Evolutionary conservation across 2,113 vertebrate genomes (phyloP).

Genomic region (Proterorhinus semilunaris): DNA sequence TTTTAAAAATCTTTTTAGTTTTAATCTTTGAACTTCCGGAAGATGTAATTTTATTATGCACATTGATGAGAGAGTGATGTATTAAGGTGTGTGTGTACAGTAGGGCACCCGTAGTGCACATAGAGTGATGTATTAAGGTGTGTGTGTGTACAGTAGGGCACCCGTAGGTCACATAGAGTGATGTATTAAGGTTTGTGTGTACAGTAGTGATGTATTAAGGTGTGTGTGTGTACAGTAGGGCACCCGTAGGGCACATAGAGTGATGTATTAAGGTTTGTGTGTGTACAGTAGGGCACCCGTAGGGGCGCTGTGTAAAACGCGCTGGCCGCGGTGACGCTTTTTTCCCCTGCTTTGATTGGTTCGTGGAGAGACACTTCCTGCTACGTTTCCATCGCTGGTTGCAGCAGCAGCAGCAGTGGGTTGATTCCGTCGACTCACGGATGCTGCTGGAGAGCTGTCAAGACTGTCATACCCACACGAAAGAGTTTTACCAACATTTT

Average conservation of each 20-base stretch:
- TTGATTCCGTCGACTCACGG: conserved; percentile 24
- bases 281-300: conserved; percentile 2
- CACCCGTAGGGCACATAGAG: no score
- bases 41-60: no score
- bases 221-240: neutral
- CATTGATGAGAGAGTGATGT: no score
- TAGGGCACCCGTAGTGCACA: neutral
- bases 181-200: neutral
- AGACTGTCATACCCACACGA: neutral
- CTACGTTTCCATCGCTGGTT: conserved; percentile 15
- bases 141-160: neutral
- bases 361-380: conserved; percentile 29
- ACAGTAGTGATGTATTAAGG: neutral
- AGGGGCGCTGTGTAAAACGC: conserved; percentile 23
- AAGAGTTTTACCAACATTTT: neutral
- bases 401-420: neutral
- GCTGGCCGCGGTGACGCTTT: neutral
- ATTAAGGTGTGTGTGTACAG: neutral
- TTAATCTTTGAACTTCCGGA: neutral
- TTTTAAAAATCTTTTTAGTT: no score
- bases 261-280: neutral
- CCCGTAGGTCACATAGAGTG: no score
- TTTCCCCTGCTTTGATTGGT: conserved; percentile 59
- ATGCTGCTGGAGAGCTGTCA: conserved; percentile 19
- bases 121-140: neutral